Base-by-base conservation (phyloP, 2,113 vertebrate genomes). In the Psophia crepitans region DNA sequence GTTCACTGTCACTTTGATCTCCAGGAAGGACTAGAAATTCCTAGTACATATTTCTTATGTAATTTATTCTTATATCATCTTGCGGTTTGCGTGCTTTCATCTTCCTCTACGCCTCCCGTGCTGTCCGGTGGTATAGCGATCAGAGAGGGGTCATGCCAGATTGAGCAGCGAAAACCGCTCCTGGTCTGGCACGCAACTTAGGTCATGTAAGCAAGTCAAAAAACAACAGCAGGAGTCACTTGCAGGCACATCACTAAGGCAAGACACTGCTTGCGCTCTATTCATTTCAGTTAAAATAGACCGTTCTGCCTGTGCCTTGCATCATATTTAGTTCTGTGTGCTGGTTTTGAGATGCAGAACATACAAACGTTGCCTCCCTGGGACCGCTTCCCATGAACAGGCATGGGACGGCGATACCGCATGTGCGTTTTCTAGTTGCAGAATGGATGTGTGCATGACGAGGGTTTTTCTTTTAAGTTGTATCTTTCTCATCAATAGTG, bases 401-500 rank as follows among this genome's bases (percentile, higher is more conserved):
- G 19, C 5, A 0, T 3, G 14, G 21, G 57, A 7, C 37, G 46
- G 3, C 0, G 2, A 1, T 21, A 11, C 4, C 2, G 0, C 12
- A 0, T 3, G 7, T 15, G 11, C 6, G 0, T 68, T 83, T 66
- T 41, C 39, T 21, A 12, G 9, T 5, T 82, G 21, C 44, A 28
- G 43, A 57, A 53, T 32, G 22, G 48, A n/a, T 14, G 11, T 65
- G 23, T 64, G 43, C n/a, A 44, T 21, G 14, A 35, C 32, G 7
- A 53, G 17, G 51, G 11, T 83, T 83, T 89, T 48, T 71, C 18
- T 71, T 51, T 68, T 19, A 58, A 76, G 30, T 27, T 51, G 2
- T 63, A 3, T 56, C n/a, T 91, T 76, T 70, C 41, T 37, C 28
- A 22, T 79, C 37, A 54, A 8, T 24, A 35, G 12, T 18, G 14